Evolutionary conservation across 1,140 invertebrate species (phyloP), one percentile per base, ranked within the genome.

Genomic region (Meloidogyne floridensis): DNA sequence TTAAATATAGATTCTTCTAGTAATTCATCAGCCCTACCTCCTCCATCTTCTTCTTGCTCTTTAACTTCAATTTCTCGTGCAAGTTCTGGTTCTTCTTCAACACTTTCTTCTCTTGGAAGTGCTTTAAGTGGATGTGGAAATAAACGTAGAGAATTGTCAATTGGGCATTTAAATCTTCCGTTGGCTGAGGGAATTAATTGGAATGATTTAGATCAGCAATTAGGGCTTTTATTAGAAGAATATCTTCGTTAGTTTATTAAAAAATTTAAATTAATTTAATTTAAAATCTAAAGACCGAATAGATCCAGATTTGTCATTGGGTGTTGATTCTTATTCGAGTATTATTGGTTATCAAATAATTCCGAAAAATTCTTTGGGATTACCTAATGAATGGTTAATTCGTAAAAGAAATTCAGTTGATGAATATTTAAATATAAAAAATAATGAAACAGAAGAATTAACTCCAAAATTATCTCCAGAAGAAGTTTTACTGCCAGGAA

Each of bases 191-290:
- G 80, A 47, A 76, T 72, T n/a, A 83, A 65, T 65, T 98, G 97
- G 97, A 94, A 95, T 88, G 94, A 95, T 85, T 91, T 98, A 82
- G 96, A 98, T 90, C 94, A 94, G 84, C 94, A 94, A 81, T 94
- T 98, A 73, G 92, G 95, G 87, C 93, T 95, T 90, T 94, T 95
- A 81, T 97, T 98, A 88, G 97, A 97, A 90, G 93, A 98, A 87
- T 98, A 98, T 90, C 92, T 98, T 47, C 93, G 94, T 77, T 65
- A 77, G 47, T 56, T 13, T 42, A 6, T 43, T 53, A 65, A 5
- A 42, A 32, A 54, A n/a, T 8, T 54, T 7, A 42, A 56, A 43
- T 43, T 18, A 15, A 59, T 59, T 11, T n/a, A 7, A 32, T 11
- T 56, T 18, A 42, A 32, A 32, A 15, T 43, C 8, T 77, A 65